Evolutionary conservation across 1,140 invertebrate species (phyloP), one percentile per base, ranked within the genome.

Genomic region (Conus ventricosus): DNA sequence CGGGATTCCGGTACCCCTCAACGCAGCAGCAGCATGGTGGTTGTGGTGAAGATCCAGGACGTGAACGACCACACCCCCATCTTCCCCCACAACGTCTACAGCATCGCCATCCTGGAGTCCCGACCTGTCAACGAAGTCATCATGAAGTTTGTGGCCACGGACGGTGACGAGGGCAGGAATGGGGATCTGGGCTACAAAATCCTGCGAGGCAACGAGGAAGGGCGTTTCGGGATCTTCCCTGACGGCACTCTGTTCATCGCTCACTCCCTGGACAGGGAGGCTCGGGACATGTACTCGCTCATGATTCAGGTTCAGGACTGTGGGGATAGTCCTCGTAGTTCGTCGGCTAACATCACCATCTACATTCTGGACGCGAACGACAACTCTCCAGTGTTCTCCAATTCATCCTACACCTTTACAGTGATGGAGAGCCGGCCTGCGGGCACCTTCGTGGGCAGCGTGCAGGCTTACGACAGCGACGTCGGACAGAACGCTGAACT

Each of bases 401-500:
- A 98, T 53, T 96, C 97, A 0, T 97, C 98, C 0, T 95, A 94
- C 87, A 96, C 96, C 86, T 97, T 99, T 60, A 97, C 96, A 0
- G 97, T 99, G 0, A 94, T 97, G 83, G 99, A 99, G 96, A 98
- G 97, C 4, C 97, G 97, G 53, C 95, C 97, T 3, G 95, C 97
- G 0, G 97, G 97, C 91, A 97, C 97, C 5, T 97, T 98, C 93
- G 95, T 99, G 63, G 97, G 98, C 63, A 96, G 97, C 90, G 99
- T 99, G 93, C 96, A 97, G 87, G 99, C 99, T 0, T 97, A 96
- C 0, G 99, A 99, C 95, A 96, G 96, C 27, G 99, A 99, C 95
- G 96, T 98, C 55, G 98, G 98, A 0, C 95, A 97, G 0, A 99
- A 99, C 94, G 97, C 97, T 92, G 98, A 98, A 93, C 95, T 99